Percentiles rank a stretch among this genome's conserved stretches.
Conservation (phyloP, 92 coral and sea anemone species). For the Montipora capitata region DNA sequence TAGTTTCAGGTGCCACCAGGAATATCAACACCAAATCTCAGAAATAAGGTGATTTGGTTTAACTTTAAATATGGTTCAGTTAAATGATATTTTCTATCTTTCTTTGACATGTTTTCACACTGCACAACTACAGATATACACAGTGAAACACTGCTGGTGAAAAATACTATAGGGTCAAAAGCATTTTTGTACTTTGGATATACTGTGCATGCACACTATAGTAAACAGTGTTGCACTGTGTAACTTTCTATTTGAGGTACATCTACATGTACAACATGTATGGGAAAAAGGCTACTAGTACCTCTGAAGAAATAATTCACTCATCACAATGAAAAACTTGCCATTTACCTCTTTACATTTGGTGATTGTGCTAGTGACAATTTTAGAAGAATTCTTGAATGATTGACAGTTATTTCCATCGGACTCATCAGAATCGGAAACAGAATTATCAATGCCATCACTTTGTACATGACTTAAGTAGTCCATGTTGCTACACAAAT, state of each 20-base stretch:
- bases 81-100: no score
- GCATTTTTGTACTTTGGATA: background rate
- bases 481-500: constrained; percentile 42
- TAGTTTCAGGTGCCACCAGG: background rate
- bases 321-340: constrained; percentile 8
- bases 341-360: constrained; percentile 22
- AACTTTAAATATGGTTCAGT: background rate
- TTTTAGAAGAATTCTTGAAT: constrained; percentile 24
- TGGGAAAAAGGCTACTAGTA: background rate
- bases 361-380: constrained; percentile 18
- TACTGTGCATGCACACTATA: background rate
- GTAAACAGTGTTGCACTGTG: background rate
- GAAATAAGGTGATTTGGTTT: background rate
- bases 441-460: background rate
- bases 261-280: background rate
- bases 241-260: background rate
- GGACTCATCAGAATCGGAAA: constrained; percentile 12
- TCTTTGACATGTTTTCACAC: background rate
- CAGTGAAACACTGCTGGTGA: background rate
- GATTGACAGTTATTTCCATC: background rate
- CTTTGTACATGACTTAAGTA: constrained; percentile 41
- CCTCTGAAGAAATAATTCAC: background rate
- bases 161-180: background rate
- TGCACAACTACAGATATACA: background rate
- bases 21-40: background rate